A percentile compares a stretch with the other conserved stretches of the same genome.
phyloP scores from a whole-genome alignment of 1,140 invertebrate species.

The Nasonia vitripennis region DNA sequence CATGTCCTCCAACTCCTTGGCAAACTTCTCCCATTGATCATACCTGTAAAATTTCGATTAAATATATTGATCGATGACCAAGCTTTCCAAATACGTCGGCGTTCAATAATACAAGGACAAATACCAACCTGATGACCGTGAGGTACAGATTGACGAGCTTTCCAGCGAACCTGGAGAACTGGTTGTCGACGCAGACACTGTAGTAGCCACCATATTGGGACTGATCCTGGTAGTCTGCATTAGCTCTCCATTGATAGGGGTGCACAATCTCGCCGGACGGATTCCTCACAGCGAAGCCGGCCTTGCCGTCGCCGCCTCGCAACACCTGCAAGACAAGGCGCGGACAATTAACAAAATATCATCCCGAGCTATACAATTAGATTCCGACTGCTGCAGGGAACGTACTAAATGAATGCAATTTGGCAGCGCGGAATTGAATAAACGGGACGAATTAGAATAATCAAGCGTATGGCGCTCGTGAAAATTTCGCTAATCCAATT shows the following conservation, averaged over 20 bases:
- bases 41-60: slow-evolving; percentile 76
- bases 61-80: not conserved
- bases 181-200: slow-evolving; percentile 96
- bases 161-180: slow-evolving; percentile 92
- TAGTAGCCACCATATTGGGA: slow-evolving; percentile 89
- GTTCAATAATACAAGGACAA: not conserved
- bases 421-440: no score
- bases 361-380: not conserved
- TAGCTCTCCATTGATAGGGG: slow-evolving; percentile 92
- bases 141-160: slow-evolving; percentile 96
- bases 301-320: slow-evolving; percentile 93
- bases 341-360: not conserved
- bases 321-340: slow-evolving; percentile 78
- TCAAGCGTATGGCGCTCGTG: not conserved
- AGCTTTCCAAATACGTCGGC: not conserved
- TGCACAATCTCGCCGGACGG: slow-evolving; percentile 89
- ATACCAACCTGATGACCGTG: slow-evolving; percentile 86
- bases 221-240: slow-evolving; percentile 91
- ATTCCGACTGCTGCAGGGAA: not conserved
- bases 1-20: slow-evolving; percentile 90
- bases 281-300: slow-evolving; percentile 92
- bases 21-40: slow-evolving; percentile 94
- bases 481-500: not conserved
- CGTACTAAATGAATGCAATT: no score
- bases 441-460: no score